Percentiles rank a stretch among this genome's conserved stretches.
Conservation (phyloP, 2,797 vertebrate species). For the Ispidina lecontei region DNA sequence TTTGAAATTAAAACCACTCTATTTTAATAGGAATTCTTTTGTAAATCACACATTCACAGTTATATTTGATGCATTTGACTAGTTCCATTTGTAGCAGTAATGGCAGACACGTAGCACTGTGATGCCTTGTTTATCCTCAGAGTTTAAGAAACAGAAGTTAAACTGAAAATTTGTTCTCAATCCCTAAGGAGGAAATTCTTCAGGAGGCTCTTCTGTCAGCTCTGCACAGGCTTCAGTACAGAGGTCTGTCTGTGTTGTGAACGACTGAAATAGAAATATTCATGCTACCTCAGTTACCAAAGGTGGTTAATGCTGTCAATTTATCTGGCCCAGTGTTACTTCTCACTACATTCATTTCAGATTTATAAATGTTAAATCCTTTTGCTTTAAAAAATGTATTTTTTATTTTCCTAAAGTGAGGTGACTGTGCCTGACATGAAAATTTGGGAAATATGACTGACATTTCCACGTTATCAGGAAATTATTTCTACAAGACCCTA, state of each 20-base stretch:
- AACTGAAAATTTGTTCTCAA: not conserved
- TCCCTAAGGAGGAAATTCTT: not conserved
- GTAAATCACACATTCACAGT: not conserved
- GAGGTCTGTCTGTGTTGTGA: not conserved
- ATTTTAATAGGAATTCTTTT: not conserved
- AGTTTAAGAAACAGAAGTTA: not conserved
- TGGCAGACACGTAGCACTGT: not conserved
- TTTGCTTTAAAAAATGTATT: not conserved
- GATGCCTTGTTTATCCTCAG: not conserved
- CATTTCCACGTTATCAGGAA: conserved; percentile 11
- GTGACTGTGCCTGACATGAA: not conserved
- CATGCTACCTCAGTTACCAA: not conserved
- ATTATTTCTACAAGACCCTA: conserved; percentile 26
- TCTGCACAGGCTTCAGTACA: not conserved
- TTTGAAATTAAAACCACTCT: not conserved
- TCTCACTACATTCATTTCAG: not conserved
- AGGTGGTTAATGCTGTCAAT: not conserved
- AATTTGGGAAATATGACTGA: conserved; percentile 34
- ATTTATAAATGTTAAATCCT: not conserved
- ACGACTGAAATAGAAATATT: not conserved
- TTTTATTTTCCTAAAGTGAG: not conserved
- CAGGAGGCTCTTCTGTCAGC: not conserved
- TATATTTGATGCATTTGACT: not conserved
- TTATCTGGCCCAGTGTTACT: not conserved
- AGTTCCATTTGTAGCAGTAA: not conserved